Base-by-base conservation (phyloP, 2,888 invertebrate species). In the Parnassius glacialis region DNA sequence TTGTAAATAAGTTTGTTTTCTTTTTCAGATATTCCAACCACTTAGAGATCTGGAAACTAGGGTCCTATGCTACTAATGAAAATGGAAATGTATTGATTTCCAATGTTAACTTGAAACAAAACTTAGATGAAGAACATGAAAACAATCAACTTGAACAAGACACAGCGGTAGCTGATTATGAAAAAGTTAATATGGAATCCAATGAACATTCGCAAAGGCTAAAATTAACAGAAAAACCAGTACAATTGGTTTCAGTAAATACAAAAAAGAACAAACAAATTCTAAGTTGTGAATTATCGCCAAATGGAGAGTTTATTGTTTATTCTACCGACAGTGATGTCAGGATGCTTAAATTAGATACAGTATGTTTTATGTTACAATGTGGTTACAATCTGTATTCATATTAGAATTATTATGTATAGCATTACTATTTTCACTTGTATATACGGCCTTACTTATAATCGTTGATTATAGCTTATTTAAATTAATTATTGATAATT, bases 281-380 rank as follows among this genome's bases (percentile, higher is more conserved):
- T 42, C 85, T 94, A 9, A 95, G 95, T 68, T 94, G 94, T 68
- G 93, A 94, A 11, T 85, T 97, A 9, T 96, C 96, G 5, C 92
- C 93, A 2, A 93, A 95, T 77, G 95, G 95, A 1, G 92, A 93
- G 65, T 94, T 94, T 85, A 90, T 98, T 20, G 94, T 95, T 9
- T 97, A 96, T 79, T 95, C 97, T 0, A 96, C 96, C 0, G 87
- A 92, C 41, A 91, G 82, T 57, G 87, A 93, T 62, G 81, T 96
- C 42, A 92, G 95, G 61, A 86, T 97, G 64, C 95, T 95, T 65
- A 92, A 93, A 75, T 91, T 96, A 67, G 91, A 92, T 66, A 84
- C 92, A 66, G 94, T 94, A 74, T 85, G 86, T 83, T 64, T 34
- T 3, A 47, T 43, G 58, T 53, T 41, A 34, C 7, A 34, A 34